phyloP scores from a whole-genome alignment of 1,140 invertebrate species.

The Pseudomyrmex sp. region DNA sequence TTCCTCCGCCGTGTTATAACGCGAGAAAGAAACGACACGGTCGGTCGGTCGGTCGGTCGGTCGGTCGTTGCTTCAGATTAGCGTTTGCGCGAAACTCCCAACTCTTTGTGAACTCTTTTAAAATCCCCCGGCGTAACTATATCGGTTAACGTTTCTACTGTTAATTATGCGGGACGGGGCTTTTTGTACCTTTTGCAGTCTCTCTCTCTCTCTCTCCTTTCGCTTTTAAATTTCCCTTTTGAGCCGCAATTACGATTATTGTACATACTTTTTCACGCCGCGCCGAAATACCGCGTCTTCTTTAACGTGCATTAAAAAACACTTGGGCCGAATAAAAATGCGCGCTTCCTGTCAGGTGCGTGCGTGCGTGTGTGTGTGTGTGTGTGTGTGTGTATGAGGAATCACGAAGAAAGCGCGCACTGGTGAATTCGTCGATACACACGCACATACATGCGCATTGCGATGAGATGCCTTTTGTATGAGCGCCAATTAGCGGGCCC shows the following conservation, averaged over 20 bases:
- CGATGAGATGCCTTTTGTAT: neutral
- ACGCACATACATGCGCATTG: neutral
- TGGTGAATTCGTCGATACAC: neutral
- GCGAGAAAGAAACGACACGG: neutral
- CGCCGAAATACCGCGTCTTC: neutral
- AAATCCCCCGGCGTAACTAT: conserved; percentile 1
- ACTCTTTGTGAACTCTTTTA: neutral
- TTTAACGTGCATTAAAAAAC: too few relatives aligned
- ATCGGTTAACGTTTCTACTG: neutral
- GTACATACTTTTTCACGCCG: too few relatives aligned
- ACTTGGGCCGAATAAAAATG: neutral
- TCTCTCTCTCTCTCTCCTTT: too few relatives aligned
- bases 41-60: neutral
- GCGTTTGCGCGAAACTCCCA: neutral
- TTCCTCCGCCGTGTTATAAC: conserved; percentile 14
- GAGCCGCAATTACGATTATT: neutral
- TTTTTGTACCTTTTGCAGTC: neutral
- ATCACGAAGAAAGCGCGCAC: neutral
- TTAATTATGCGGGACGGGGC: neutral
- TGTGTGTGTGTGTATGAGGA: neutral
- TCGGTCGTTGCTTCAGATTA: conserved; percentile 9
- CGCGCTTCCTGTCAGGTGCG: too few relatives aligned
- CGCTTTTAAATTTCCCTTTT: too few relatives aligned
- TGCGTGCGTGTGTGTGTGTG: neutral
- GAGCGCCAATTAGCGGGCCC: conserved; percentile 12